phyloP scores from a whole-genome alignment of 2,888 invertebrate species.

The Heliconius charithonia region DNA sequence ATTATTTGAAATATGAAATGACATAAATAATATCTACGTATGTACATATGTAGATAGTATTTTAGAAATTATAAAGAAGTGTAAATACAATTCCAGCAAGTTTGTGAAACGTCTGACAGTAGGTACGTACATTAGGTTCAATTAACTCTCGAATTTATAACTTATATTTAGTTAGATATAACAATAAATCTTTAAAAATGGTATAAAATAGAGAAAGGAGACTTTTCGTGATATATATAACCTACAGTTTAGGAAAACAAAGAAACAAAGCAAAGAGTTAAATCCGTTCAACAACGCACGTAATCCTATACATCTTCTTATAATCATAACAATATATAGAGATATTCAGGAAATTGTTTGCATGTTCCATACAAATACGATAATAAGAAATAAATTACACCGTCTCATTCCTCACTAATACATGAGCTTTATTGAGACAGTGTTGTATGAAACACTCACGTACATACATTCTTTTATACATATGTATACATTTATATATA shows the following conservation, averaged over 20 bases:
- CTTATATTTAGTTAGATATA: no score
- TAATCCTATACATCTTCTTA: background rate
- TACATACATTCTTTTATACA: background rate
- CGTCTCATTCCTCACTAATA: conserved; percentile 1
- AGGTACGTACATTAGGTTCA: no score
- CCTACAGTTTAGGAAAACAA: background rate
- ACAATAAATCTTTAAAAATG: no score
- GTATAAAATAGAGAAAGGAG: no score
- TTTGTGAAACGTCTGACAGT: no score
- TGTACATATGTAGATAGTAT: background rate
- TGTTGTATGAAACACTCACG: background rate
- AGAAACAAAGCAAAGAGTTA: background rate
- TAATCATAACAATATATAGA: conserved; percentile 1
- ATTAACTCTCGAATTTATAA: no score
- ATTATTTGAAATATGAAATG: conserved; percentile 8
- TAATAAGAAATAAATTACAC: conserved; percentile 3
- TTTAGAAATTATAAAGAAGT: no score
- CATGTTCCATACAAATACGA: background rate
- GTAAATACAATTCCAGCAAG: no score
- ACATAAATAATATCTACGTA: background rate
- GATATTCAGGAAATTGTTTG: background rate
- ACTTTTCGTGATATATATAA: background rate
- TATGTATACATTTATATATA: background rate
- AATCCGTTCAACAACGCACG: background rate
- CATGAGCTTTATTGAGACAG: background rate